phyloP scores from a whole-genome alignment of 2,113 vertebrate species.

The Eclectus roratus region DNA sequence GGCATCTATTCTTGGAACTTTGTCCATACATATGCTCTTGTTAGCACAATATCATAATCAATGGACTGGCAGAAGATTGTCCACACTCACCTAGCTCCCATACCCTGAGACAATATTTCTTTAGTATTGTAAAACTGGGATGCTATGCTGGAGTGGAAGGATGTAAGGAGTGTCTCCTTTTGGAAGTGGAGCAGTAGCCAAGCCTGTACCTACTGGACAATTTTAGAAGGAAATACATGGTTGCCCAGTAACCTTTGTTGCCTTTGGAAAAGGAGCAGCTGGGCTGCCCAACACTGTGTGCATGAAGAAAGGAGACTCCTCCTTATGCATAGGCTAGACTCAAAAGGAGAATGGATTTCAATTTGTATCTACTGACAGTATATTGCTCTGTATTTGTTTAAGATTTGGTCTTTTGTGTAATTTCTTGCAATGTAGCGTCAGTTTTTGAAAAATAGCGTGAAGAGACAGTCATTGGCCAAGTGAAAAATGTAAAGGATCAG shows the following conservation, averaged over 20 bases:
- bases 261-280: not conserved
- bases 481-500: not conserved
- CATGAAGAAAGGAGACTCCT: not conserved
- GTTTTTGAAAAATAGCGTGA: not conserved
- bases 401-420: not conserved
- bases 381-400: not conserved
- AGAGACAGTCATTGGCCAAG: not conserved
- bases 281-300: not conserved
- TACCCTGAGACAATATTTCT: not conserved
- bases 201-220: not conserved
- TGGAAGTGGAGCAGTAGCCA: not conserved
- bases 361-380: not conserved
- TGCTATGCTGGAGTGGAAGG: not conserved
- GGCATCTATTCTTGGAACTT: not conserved
- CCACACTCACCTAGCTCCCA: not conserved
- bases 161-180: not conserved
- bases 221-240: not conserved
- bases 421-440: not conserved
- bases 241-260: too few relatives aligned
- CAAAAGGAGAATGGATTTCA: not conserved
- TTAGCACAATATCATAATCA: not conserved
- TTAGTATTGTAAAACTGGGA: not conserved
- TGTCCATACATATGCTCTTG: not conserved
- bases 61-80: not conserved
- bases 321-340: not conserved